Conservation (phyloP, 2,888 invertebrate genomes). For the Napeogenes sylphis region DNA sequence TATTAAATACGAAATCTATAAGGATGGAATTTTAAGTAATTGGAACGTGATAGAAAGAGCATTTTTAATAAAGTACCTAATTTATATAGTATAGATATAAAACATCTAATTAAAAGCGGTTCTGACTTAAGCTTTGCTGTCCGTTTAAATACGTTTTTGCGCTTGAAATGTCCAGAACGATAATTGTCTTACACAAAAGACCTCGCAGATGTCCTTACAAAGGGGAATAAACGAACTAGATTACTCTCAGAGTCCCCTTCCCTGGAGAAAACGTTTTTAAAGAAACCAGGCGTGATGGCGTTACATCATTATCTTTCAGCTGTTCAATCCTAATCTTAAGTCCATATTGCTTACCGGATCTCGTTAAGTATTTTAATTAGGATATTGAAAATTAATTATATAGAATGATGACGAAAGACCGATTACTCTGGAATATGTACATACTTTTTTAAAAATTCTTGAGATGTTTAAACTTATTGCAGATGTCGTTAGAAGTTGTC, state of each 20-base stretch:
- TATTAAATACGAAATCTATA: no score
- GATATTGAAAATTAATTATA: background rate
- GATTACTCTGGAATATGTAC: background rate
- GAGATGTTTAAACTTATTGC: no score
- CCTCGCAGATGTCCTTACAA: constrained; percentile 61
- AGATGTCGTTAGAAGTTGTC: no score
- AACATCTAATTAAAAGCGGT: constrained; percentile 36
- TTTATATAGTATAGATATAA: constrained; percentile 17
- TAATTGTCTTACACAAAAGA: constrained; percentile 71
- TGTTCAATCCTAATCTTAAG: constrained; percentile 15
- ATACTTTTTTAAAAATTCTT: no score
- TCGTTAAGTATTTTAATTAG: background rate
- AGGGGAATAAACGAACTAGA: constrained; percentile 69
- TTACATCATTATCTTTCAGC: constrained; percentile 24
- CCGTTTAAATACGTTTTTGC: constrained; percentile 60
- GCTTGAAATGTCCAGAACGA: constrained; percentile 54
- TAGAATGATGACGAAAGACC: background rate
- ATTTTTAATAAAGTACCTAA: background rate
- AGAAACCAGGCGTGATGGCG: constrained; percentile 21
- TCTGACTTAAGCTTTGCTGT: constrained; percentile 32
- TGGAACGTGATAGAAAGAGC: no score
- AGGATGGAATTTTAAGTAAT: no score
- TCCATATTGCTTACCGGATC: constrained; percentile 4
- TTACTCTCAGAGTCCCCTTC: constrained; percentile 49
- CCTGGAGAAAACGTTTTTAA: constrained; percentile 31